Conservation (phyloP, 35 echinoderm and acorn worm genomes). For the Apostichopus californicus region DNA sequence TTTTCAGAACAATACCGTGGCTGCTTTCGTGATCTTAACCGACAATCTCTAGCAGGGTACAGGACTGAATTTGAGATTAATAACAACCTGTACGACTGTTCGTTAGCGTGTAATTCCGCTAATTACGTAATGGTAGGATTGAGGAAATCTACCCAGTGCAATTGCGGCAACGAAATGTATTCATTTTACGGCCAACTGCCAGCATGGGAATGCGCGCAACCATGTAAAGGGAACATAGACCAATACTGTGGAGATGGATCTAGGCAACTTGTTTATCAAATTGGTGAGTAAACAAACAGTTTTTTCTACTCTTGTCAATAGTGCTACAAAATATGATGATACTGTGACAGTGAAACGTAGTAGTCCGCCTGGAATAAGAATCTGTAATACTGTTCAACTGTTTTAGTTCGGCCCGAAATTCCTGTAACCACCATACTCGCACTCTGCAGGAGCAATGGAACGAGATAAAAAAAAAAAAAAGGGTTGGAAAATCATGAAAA, state of each 20-base stretch:
- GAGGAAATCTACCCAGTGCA: not conserved
- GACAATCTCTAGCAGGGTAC: not conserved
- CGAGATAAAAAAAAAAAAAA: too few relatives aligned
- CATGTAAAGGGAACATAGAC: not conserved
- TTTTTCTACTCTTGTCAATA: too few relatives aligned
- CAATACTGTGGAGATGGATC: not conserved
- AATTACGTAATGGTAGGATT: not conserved
- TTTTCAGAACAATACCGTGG: conserved; percentile 18
- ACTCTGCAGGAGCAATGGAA: too few relatives aligned
- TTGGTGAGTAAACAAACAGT: not conserved
- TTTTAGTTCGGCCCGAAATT: too few relatives aligned
- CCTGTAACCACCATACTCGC: too few relatives aligned
- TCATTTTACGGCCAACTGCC: not conserved
- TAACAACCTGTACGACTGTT: not conserved
- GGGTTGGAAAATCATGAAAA: too few relatives aligned
- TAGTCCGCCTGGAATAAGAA: too few relatives aligned
- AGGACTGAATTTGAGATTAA: not conserved
- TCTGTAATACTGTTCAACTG: too few relatives aligned
- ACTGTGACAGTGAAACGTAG: too few relatives aligned
- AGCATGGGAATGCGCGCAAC: not conserved
- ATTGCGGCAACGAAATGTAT: conserved; percentile 6
- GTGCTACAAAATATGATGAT: too few relatives aligned
- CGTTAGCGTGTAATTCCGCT: not conserved
- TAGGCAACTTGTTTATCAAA: not conserved
- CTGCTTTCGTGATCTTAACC: not conserved